These are phyloP conservation scores for Lucifuga dentata DNA, from an alignment of 2,113 vertebrate genomes.

Conservation along the genomic window DNA sequence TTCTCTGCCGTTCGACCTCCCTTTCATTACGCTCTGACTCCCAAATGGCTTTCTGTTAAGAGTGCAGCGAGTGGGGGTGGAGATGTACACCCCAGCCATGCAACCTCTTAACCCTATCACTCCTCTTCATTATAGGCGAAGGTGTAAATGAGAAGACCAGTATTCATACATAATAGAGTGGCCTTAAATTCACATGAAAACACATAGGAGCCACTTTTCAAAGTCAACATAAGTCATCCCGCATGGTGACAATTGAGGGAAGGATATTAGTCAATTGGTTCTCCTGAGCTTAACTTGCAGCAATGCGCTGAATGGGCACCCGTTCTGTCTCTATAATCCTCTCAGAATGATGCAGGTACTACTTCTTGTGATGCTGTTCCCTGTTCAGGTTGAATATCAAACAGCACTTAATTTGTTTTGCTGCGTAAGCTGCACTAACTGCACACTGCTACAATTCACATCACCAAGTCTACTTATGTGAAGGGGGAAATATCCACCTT, in stretches of 20 bases:
- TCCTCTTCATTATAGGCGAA: constrained; percentile 40
- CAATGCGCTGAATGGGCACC: constrained; percentile 68
- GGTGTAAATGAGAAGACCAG: constrained; percentile 15
- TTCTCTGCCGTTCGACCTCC: constrained; percentile 60
- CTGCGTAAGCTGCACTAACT: constrained; percentile 32
- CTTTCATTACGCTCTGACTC: constrained; percentile 59
- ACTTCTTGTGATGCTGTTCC: constrained; percentile 37
- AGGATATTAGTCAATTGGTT: constrained; percentile 5
- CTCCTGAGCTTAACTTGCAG: constrained; percentile 41
- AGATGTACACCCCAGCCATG: constrained; percentile 24
- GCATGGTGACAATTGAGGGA: constrained; percentile 6
- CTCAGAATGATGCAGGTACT: constrained; percentile 25
- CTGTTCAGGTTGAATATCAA: constrained; percentile 63
- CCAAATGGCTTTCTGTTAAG: constrained; percentile 36
- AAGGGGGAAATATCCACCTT: constrained; percentile 62
- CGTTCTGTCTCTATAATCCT: constrained; percentile 64
- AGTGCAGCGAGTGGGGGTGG: constrained; percentile 10
- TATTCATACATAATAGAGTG: neutral
- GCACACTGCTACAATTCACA: constrained; percentile 55
- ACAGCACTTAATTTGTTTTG: constrained; percentile 61
- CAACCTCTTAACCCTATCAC: constrained; percentile 49
- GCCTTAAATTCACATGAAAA: neutral
- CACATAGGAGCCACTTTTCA: constrained; percentile 41
- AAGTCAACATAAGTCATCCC: constrained; percentile 49
- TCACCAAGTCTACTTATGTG: constrained; percentile 54